A percentile compares a stretch with the other conserved stretches of the same genome.
Conservation (phyloP, 2,888 invertebrate genomes). For the Drosophila sordidapex region DNA sequence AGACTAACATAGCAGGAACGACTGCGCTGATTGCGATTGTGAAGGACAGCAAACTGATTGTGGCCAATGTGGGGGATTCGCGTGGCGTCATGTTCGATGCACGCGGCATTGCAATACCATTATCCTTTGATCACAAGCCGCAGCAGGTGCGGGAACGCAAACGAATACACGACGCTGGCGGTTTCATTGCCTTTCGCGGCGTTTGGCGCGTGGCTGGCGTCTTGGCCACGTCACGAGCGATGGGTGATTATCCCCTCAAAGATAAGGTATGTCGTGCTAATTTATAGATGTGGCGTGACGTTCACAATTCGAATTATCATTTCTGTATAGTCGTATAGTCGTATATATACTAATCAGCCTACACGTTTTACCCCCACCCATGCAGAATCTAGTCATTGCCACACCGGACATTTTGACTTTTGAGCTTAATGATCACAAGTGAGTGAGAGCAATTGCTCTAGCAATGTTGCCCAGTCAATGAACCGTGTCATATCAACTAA, state of each 20-base stretch:
- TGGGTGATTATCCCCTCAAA: slow-evolving; percentile 98
- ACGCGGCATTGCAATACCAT: slow-evolving; percentile 94
- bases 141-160: slow-evolving; percentile 96
- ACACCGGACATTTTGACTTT: slow-evolving; percentile 98
- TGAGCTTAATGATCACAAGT: slow-evolving; percentile 92
- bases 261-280: slow-evolving; percentile 82
- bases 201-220: slow-evolving; percentile 99
- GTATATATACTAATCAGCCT: slow-evolving; percentile 35
- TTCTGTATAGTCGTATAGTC: background rate
- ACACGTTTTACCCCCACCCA: slow-evolving; percentile 16
- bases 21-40: slow-evolving; percentile 96
- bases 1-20: slow-evolving; percentile 92
- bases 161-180: slow-evolving; percentile 97
- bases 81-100: slow-evolving; percentile 97
- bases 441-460: slow-evolving; percentile 48
- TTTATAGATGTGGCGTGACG: slow-evolving; percentile 38
- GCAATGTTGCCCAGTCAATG: slow-evolving; percentile 31
- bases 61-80: slow-evolving; percentile 98
- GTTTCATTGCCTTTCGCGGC: slow-evolving; percentile 97
- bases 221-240: slow-evolving; percentile 95
- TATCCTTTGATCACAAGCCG: slow-evolving; percentile 98
- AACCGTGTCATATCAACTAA: slow-evolving; percentile 17
- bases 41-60: slow-evolving; percentile 92
- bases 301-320: background rate
- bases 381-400: slow-evolving; percentile 94